Percentiles rank a stretch among this genome's conserved stretches.
Evolutionary conservation across 2,797 vertebrate species (phyloP).

Genomic region (Falco novaeseelandiae): DNA sequence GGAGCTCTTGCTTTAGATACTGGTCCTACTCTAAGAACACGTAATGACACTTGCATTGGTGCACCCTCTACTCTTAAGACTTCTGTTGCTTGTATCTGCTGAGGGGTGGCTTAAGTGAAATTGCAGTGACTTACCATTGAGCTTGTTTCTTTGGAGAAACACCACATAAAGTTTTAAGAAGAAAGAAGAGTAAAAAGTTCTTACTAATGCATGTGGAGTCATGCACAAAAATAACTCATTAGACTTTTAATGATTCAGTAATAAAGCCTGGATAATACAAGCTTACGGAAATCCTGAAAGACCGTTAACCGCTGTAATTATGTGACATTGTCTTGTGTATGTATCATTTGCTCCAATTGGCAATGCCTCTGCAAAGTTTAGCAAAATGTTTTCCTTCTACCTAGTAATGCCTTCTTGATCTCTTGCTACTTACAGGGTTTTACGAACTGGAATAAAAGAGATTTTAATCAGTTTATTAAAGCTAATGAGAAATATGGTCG

Average conservation of each 20-base stretch:
- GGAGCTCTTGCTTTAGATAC: constrained; percentile 4
- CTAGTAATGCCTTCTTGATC: not conserved
- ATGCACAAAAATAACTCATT: not conserved
- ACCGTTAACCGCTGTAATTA: not conserved
- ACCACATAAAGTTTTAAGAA: not conserved
- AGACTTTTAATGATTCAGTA: constrained; percentile 8
- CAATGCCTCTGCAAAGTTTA: not conserved
- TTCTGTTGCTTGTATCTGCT: not conserved
- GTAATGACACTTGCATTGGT: not conserved
- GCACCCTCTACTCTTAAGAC: not conserved
- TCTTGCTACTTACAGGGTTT: constrained; percentile 80
- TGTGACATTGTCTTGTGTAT: not conserved
- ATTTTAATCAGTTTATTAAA: constrained; percentile 91
- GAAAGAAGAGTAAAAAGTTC: not conserved
- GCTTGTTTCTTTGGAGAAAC: not conserved
- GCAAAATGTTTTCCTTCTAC: not conserved
- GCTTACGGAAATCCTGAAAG: constrained; percentile 10
- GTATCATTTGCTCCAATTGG: too few species aligned
- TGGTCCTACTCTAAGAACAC: not conserved
- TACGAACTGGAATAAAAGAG: constrained; percentile 89
- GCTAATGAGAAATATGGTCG: constrained; percentile 90
- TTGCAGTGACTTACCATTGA: not conserved
- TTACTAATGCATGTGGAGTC: not conserved
- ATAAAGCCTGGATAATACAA: not conserved
- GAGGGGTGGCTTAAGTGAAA: not conserved